phyloP scores from a whole-genome alignment of 2,113 vertebrate genomes.

The Oenanthe melanoleuca region DNA sequence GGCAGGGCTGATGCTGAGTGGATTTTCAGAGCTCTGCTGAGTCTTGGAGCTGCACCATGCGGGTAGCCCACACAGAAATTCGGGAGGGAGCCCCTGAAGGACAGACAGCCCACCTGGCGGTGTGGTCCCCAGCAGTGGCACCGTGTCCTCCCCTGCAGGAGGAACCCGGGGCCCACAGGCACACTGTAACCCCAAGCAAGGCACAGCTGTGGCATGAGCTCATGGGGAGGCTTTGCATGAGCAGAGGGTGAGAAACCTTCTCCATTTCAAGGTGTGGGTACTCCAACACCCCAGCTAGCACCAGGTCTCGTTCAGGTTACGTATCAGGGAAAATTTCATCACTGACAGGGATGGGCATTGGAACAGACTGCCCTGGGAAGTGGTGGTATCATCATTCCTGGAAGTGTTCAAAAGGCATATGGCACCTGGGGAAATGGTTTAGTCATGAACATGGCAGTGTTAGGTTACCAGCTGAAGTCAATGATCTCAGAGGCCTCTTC shows the following conservation, averaged over 20 bases:
- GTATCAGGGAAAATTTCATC: neutral
- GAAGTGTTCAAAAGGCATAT: neutral
- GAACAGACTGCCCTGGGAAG: neutral
- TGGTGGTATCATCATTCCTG: neutral
- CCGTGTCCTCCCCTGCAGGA: neutral
- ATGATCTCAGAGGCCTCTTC: neutral
- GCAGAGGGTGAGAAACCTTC: neutral
- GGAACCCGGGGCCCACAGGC: too few species aligned
- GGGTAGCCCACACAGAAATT: neutral
- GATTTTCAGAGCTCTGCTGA: neutral
- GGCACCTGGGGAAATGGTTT: neutral
- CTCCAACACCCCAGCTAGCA: neutral
- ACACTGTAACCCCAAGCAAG: fast-evolving
- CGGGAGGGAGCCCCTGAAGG: fast-evolving
- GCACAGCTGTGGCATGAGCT: neutral
- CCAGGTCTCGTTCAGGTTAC: neutral
- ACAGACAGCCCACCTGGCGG: fast-evolving
- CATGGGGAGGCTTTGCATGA: fast-evolving
- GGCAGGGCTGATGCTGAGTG: neutral
- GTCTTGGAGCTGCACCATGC: neutral
- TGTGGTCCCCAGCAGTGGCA: neutral
- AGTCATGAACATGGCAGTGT: neutral
- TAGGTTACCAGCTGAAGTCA: neutral
- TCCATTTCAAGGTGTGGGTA: neutral
- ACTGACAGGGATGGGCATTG: neutral